phyloP scores from a whole-genome alignment of 1,140 invertebrate genomes.

The Drosophila dunni region DNA sequence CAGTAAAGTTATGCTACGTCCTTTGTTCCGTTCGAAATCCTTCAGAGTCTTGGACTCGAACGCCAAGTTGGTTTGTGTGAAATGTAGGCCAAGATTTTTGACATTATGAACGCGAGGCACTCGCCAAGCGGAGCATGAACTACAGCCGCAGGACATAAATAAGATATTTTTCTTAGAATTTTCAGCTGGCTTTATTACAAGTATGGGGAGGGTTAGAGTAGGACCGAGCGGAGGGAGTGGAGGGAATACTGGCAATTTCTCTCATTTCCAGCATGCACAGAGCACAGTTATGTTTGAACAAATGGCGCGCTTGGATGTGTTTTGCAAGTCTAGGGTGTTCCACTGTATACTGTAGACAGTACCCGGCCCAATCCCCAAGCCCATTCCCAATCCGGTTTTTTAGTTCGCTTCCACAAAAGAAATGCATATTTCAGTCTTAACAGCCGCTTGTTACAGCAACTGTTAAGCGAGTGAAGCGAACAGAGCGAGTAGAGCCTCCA shows the following conservation, averaged over 20 bases:
- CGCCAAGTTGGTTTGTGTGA: constrained; percentile 32
- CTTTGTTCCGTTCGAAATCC: background rate
- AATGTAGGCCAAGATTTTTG: constrained; percentile 77
- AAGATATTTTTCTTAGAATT: constrained; percentile 79
- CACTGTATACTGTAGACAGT: background rate
- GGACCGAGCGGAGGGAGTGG: background rate
- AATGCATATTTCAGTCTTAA: constrained; percentile 81
- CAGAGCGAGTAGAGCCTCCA: constrained; percentile 5
- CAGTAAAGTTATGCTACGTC: background rate
- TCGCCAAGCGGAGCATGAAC: constrained; percentile 55
- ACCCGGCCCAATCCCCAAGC: too few species aligned
- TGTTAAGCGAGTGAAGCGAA: constrained; percentile 36
- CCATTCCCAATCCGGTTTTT: too few species aligned
- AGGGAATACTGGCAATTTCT: constrained; percentile 27
- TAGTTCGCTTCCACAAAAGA: constrained; percentile 54
- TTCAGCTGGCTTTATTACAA: constrained; percentile 58
- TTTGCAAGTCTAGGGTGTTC: background rate
- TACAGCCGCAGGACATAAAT: constrained; percentile 80
- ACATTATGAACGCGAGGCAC: constrained; percentile 62
- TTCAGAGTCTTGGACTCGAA: background rate
- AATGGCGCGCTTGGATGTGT: constrained; percentile 40
- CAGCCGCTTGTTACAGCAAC: constrained; percentile 55
- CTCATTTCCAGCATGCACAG: constrained; percentile 23
- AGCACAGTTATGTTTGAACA: constrained; percentile 45
- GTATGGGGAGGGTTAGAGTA: background rate